phyloP scores from a whole-genome alignment of 2,888 invertebrate genomes.

The Idaea dimidiata region DNA sequence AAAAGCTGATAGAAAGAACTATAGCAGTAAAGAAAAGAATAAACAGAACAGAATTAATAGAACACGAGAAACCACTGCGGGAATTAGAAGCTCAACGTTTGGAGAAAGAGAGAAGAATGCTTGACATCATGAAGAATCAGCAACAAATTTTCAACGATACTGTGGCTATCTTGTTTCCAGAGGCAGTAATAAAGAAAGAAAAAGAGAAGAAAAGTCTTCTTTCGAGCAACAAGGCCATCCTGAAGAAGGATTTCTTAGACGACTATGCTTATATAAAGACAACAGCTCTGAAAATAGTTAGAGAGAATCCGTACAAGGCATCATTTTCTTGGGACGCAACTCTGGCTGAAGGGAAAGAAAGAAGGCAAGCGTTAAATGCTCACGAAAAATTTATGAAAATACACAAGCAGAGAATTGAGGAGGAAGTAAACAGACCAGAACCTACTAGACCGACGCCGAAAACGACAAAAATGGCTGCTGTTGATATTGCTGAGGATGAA shows the following conservation, averaged over 20 bases:
- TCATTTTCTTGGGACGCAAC: constrained; percentile 80
- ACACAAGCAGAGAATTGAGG: constrained; percentile 55
- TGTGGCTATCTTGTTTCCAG: constrained; percentile 82
- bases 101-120: constrained; percentile 80
- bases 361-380: constrained; percentile 70
- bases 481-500: not conserved
- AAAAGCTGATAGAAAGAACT: constrained; percentile 83
- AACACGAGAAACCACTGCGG: constrained; percentile 81
- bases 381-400: constrained; percentile 54
- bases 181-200: constrained; percentile 75
- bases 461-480: not conserved
- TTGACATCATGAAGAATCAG: constrained; percentile 79
- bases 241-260: constrained; percentile 58
- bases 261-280: constrained; percentile 55
- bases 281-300: constrained; percentile 60
- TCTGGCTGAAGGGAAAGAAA: constrained; percentile 72
- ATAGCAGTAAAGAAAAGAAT: constrained; percentile 84
- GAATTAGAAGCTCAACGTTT: constrained; percentile 80
- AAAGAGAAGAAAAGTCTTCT: constrained; percentile 66
- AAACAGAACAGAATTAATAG: constrained; percentile 80
- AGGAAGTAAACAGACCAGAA: constrained; percentile 39
- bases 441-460: constrained; percentile 8
- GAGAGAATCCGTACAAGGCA: constrained; percentile 69
- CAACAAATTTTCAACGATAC: constrained; percentile 84
- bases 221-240: constrained; percentile 57